phyloP scores from a whole-genome alignment of 2,888 invertebrate species.

The Drosophila rubida region DNA sequence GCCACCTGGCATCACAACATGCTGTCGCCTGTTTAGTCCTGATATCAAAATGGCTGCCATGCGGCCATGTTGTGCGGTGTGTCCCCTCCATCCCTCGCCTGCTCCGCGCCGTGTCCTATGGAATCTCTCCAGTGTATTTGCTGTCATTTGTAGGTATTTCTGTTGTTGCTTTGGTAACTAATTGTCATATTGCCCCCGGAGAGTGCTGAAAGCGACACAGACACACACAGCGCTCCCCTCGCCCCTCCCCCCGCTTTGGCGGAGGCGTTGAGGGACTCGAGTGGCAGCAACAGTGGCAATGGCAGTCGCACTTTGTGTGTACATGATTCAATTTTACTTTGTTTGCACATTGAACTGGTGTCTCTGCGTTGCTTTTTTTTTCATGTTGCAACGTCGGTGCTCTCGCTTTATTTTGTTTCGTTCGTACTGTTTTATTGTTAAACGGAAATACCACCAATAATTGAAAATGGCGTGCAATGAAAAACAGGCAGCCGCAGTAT shows the following conservation, averaged over 20 bases:
- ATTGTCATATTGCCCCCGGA: constrained; percentile 76
- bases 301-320: constrained; percentile 29
- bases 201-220: constrained; percentile 61
- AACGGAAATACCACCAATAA: constrained; percentile 63
- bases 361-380: constrained; percentile 16
- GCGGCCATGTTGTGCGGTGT: constrained; percentile 58
- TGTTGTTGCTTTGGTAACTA: constrained; percentile 79
- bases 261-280: constrained; percentile 26
- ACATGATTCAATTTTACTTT: constrained; percentile 56
- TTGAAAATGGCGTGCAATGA: constrained; percentile 62
- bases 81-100: constrained; percentile 2
- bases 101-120: constrained; percentile 10
- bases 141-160: constrained; percentile 79
- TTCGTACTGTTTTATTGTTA: constrained; percentile 27
- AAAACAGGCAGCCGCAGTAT: constrained; percentile 37
- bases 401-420: constrained; percentile 1
- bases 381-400: neutral
- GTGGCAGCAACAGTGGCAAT: constrained; percentile 12
- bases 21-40: constrained; percentile 58
- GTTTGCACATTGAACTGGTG: constrained; percentile 43
- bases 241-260: neutral
- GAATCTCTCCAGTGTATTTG: constrained; percentile 63
- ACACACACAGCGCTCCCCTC: constrained; percentile 7
- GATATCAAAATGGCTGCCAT: constrained; percentile 75
- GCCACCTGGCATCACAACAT: constrained; percentile 46